phyloP scores from a whole-genome alignment of 2,797 vertebrate species.

The Cyclopterus lumpus region DNA sequence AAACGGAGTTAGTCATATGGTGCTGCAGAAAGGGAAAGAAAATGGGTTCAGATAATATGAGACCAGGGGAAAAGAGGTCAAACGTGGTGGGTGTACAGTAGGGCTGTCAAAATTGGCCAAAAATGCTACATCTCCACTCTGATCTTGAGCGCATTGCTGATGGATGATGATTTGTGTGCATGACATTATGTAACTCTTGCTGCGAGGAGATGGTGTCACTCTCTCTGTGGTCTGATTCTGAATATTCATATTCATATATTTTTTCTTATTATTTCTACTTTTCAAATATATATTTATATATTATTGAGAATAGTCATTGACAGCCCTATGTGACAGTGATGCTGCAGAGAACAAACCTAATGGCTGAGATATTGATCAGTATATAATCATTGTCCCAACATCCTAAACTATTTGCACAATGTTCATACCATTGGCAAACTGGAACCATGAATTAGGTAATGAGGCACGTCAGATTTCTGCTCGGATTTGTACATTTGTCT shows the following conservation, averaged over 20 bases:
- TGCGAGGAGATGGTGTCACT: neutral
- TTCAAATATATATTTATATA: too few relatives aligned
- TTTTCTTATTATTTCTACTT: neutral
- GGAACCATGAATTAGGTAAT: conserved; percentile 14
- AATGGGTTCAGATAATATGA: conserved; percentile 21
- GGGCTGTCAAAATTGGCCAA: neutral
- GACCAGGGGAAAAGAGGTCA: conserved; percentile 21
- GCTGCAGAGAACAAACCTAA: conserved; percentile 19
- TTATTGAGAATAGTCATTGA: too few relatives aligned
- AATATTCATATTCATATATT: neutral
- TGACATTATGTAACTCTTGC: neutral
- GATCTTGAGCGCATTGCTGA: neutral
- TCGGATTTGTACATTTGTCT: conserved; percentile 15
- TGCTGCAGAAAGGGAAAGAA: conserved; percentile 11
- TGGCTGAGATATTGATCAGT: conserved; percentile 11
- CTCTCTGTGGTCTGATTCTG: neutral
- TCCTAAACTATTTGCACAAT: neutral
- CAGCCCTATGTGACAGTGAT: neutral
- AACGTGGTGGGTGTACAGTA: neutral
- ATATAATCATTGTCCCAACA: conserved; percentile 17
- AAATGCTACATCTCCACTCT: neutral
- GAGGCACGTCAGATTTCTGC: neutral
- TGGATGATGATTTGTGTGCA: neutral
- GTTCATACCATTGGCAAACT: conserved; percentile 8
- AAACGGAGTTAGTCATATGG: conserved; percentile 36